A percentile compares a stretch with the other conserved stretches of the same genome.
Evolutionary conservation across 2,113 vertebrate genomes (phyloP).

Genomic region (Ptilorrhoa leucosticta): DNA sequence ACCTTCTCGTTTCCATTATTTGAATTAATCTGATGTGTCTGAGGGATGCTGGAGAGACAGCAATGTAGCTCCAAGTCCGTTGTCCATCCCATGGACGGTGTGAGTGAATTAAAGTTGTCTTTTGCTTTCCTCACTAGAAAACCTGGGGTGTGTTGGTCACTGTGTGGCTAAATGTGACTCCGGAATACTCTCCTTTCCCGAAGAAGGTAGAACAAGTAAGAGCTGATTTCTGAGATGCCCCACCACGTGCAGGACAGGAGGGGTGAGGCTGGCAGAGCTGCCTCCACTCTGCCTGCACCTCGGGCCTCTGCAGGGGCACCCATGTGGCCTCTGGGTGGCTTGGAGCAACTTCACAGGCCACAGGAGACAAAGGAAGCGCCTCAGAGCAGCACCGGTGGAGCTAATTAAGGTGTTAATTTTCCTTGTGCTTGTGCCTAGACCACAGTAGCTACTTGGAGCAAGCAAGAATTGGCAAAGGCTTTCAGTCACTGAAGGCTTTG

Average conservation of each 20-base stretch:
- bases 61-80: neutral
- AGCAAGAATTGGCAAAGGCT: neutral
- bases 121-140: neutral
- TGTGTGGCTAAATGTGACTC: neutral
- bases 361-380: neutral
- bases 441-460: neutral
- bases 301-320: too few species aligned
- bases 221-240: neutral
- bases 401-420: neutral
- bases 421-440: neutral
- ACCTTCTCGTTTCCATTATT: neutral
- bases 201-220: fast-evolving
- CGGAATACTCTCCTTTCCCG: neutral
- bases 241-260: neutral
- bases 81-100: neutral
- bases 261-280: neutral
- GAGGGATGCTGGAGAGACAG: neutral
- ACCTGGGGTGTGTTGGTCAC: neutral
- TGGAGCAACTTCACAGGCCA: neutral
- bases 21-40: neutral
- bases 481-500: neutral
- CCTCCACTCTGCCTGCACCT: neutral
- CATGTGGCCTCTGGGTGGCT: neutral
- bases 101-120: neutral
- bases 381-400: neutral